Evolutionary conservation across 2,888 invertebrate genomes (phyloP).

Genomic region (Apodemia mormo): DNA sequence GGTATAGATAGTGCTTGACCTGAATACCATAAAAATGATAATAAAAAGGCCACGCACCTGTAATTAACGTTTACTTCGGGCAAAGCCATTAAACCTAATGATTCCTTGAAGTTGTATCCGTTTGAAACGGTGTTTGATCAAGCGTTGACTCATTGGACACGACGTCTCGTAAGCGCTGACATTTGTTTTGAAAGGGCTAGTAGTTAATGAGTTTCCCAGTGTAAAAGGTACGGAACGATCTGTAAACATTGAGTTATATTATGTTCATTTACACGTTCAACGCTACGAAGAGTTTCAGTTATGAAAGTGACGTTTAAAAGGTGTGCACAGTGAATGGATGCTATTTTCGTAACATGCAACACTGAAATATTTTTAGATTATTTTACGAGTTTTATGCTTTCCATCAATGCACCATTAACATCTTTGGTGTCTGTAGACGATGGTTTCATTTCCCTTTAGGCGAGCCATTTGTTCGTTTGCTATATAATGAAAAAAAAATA

Average conservation of each 20-base stretch:
- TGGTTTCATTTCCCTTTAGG: too few species aligned
- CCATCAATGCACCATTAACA: too few species aligned
- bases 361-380: too few species aligned
- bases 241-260: neutral
- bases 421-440: too few species aligned
- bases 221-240: neutral
- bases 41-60: neutral
- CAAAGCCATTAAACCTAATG: constrained; percentile 25
- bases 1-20: neutral
- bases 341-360: too few species aligned
- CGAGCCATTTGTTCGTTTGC: too few species aligned
- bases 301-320: neutral
- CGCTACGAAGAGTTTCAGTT: neutral
- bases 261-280: constrained; percentile 2
- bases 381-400: too few species aligned
- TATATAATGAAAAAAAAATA: too few species aligned
- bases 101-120: constrained; percentile 27
- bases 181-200: constrained; percentile 15
- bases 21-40: neutral
- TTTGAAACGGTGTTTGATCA: constrained; percentile 26
- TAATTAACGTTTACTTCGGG: neutral
- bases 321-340: neutral
- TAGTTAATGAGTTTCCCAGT: constrained; percentile 15
- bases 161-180: constrained; percentile 21
- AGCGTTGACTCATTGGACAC: constrained; percentile 27